Conservation (phyloP, 2,113 vertebrate species). For the Alectura lathami region DNA sequence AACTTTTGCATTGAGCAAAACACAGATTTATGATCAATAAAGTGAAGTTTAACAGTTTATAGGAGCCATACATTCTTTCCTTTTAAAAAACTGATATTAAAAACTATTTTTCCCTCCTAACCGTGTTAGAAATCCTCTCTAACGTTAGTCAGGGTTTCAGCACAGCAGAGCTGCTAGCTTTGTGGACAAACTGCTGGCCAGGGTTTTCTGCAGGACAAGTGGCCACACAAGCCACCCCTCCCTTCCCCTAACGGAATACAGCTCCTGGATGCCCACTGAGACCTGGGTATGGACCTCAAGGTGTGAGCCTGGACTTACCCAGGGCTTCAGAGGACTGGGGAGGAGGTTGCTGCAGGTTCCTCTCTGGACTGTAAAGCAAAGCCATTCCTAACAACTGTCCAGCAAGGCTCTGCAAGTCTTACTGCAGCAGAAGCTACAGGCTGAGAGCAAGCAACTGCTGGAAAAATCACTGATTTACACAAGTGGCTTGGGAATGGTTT, state of each 20-base stretch:
- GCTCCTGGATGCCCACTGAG: neutral
- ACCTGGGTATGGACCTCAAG: rapidly evolving
- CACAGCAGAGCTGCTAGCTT: constrained; percentile 43
- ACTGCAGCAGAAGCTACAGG: neutral
- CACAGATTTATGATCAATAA: constrained; percentile 87
- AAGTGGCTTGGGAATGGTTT: neutral
- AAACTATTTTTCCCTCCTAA: constrained; percentile 75
- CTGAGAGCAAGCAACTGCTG: neutral
- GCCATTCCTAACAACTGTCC: neutral
- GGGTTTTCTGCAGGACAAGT: neutral
- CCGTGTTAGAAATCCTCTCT: constrained; percentile 36
- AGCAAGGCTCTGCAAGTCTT: neutral
- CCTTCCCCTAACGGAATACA: neutral
- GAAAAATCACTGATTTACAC: neutral
- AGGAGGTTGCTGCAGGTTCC: neutral
- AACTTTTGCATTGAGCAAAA: constrained; percentile 86
- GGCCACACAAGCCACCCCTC: neutral
- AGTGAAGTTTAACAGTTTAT: constrained; percentile 82
- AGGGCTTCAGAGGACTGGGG: neutral
- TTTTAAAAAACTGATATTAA: constrained; percentile 67
- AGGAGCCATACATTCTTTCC: constrained; percentile 75
- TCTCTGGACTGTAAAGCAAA: neutral
- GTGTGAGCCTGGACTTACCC: neutral
- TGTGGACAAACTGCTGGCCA: neutral
- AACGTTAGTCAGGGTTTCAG: constrained; percentile 47